Conservation (phyloP, 1,140 invertebrate genomes). For the Paramacrobiotus metropolitanus region DNA sequence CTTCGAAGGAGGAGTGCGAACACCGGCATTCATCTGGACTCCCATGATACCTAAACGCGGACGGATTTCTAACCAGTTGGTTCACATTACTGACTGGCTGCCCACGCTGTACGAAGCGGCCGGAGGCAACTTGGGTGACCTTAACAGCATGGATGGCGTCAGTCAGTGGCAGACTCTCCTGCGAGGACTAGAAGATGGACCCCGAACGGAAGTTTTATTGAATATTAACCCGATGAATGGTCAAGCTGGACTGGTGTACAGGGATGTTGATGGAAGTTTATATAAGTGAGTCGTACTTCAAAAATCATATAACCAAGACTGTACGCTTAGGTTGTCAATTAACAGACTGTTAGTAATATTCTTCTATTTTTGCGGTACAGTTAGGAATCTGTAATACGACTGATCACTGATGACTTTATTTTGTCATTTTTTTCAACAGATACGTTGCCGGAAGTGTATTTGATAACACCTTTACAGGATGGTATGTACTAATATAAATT, state of each 20-base stretch:
- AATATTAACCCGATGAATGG: slow-evolving; percentile 18
- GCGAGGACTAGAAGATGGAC: background rate
- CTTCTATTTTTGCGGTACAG: no score
- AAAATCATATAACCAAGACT: no score
- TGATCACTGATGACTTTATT: no score
- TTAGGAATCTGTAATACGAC: no score
- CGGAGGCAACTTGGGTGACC: slow-evolving; percentile 13
- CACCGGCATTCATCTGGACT: background rate
- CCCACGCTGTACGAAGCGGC: slow-evolving; percentile 11
- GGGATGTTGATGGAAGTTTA: background rate
- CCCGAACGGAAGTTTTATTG: slow-evolving; percentile 17
- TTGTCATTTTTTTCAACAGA: no score
- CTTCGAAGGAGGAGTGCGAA: background rate
- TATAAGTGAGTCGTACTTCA: no score
- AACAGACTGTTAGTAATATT: no score
- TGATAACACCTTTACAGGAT: slow-evolving; percentile 1
- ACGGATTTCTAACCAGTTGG: slow-evolving; percentile 7
- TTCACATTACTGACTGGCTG: slow-evolving; percentile 12
- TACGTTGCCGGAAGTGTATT: background rate
- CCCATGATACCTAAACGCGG: background rate
- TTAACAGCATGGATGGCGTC: slow-evolving; percentile 16
- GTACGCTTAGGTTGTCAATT: no score
- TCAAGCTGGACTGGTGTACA: background rate
- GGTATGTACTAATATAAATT: no score
- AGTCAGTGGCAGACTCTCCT: slow-evolving; percentile 15